Evolutionary conservation across 2,113 vertebrate species (phyloP), one percentile per base, ranked within the genome.

Genomic region (Isichthys henryi): DNA sequence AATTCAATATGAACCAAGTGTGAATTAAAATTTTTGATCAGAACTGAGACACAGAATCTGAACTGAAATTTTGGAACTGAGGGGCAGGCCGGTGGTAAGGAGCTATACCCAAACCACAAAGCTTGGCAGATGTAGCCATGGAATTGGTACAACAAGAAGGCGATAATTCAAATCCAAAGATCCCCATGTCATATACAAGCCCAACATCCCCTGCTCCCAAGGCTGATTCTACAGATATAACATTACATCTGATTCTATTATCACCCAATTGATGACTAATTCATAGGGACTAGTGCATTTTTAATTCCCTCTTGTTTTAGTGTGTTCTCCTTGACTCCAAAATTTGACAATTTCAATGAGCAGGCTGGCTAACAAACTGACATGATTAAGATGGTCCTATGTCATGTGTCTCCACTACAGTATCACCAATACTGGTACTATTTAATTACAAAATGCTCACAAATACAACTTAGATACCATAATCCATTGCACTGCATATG

Each of bases 171-270:
- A 86, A 52, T 53, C 49, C 19, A 35, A 23, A 86, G 83, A 86
- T 86, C 45, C 9, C 85, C 15, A 39, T 35, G 85, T 53, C 49
- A 53, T 48, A 27, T 5, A 53, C 31, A 87, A 13, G 85, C 11
- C 50, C 50, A 87, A 48, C n/a, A 46, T 86, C 17, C 85, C 85
- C 27, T 43, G 27, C 2, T 46, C 19, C 82, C 45, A 84, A 46
- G 45, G 45, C 19, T 43, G 39, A 46, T 52, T 86, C 85, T 53
- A 53, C 85, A 53, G 49, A 87, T 52, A 56, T 87, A 53, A 52
- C 85, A 87, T 87, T 87, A 87, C 85, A 31, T 87, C 85, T 39
- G 31, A 87, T 53, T n/a, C 85, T 87, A 87, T 87, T 27, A 87
- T 87, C 85, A 35, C 11, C 50, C 15, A 19, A 31, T 15, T 53